Evolutionary conservation across 2,888 invertebrate genomes (phyloP).

Genomic region (Mythimna albipuncta): DNA sequence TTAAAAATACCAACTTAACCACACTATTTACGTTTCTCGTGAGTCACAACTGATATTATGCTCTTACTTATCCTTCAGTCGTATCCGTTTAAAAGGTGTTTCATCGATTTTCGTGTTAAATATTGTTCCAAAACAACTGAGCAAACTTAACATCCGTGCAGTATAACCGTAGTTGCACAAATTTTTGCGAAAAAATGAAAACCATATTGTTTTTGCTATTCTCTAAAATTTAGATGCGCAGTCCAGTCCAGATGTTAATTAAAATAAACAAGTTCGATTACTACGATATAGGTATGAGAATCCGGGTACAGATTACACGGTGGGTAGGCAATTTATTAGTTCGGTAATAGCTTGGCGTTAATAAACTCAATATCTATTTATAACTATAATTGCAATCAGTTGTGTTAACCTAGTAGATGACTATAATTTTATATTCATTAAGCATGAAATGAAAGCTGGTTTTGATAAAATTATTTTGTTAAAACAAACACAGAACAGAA

Average conservation of each 20-base stretch:
- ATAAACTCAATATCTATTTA: background rate
- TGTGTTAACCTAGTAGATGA: background rate
- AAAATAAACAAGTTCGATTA: constrained; percentile 25
- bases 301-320: constrained; percentile 10
- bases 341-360: background rate
- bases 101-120: constrained; percentile 51
- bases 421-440: background rate
- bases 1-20: background rate
- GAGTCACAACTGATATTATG: constrained; percentile 24
- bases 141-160: constrained; percentile 14
- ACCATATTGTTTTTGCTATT: constrained; percentile 18
- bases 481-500: no score
- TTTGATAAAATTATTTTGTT: no score
- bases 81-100: constrained; percentile 28
- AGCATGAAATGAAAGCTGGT: background rate
- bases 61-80: constrained; percentile 31
- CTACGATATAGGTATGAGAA: background rate
- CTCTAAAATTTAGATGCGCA: constrained; percentile 6
- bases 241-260: constrained; percentile 42
- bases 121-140: background rate
- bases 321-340: constrained; percentile 1
- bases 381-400: no score
- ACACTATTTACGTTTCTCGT: background rate
- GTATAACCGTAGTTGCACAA: background rate
- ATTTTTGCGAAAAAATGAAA: constrained; percentile 6